phyloP scores from a whole-genome alignment of 2,113 vertebrate genomes.

The Halcyon senegalensis region DNA sequence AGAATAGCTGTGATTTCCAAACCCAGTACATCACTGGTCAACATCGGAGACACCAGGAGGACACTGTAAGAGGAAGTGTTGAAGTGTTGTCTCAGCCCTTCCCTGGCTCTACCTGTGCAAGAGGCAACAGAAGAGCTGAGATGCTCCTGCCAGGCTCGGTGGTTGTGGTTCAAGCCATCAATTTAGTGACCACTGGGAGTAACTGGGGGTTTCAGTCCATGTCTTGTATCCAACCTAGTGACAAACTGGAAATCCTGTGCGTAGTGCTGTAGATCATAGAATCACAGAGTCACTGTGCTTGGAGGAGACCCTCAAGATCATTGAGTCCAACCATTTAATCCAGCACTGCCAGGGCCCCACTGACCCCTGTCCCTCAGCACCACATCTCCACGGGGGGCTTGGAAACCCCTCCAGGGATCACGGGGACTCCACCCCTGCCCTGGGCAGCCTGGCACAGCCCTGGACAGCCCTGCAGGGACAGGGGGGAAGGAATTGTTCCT shows the following conservation, averaged over 20 bases:
- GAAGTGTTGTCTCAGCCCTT: background rate
- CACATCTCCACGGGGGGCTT: background rate
- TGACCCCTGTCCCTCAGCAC: background rate
- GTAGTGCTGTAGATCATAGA: background rate
- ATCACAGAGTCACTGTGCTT: background rate
- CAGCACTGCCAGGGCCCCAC: background rate
- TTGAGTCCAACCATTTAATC: background rate
- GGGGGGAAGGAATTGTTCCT: background rate
- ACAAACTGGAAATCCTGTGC: background rate
- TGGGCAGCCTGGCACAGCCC: too few relatives aligned
- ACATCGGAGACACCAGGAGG: background rate
- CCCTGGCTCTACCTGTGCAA: background rate
- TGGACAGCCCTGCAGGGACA: too few relatives aligned
- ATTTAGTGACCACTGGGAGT: background rate
- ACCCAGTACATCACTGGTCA: accelerated
- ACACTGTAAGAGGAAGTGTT: accelerated
- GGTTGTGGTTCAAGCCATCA: accelerated
- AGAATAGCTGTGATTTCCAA: background rate
- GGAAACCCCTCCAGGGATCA: background rate
- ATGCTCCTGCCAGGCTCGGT: background rate
- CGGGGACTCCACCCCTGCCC: too few relatives aligned
- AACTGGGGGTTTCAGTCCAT: background rate
- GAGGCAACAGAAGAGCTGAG: background rate
- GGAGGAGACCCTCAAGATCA: background rate
- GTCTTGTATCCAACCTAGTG: background rate